phyloP scores from a whole-genome alignment of 2,888 invertebrate genomes.

The Gastrophysa polygoni region DNA sequence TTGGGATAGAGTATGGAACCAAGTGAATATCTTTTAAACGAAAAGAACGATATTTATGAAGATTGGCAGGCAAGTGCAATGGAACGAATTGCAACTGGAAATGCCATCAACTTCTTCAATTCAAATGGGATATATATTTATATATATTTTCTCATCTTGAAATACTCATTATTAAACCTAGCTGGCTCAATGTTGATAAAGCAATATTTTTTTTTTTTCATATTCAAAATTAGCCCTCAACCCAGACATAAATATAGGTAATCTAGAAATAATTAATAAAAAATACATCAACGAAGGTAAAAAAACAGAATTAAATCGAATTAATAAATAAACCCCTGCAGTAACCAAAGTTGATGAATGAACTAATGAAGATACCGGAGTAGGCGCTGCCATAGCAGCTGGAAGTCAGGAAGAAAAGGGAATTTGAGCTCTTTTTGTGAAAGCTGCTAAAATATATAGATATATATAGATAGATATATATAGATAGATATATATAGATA shows the following conservation, averaged over 20 bases:
- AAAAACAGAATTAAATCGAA: slow-evolving; percentile 69
- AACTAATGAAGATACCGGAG: too few relatives aligned
- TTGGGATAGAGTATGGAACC: too few relatives aligned
- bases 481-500: too few relatives aligned
- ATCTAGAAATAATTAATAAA: slow-evolving; percentile 64
- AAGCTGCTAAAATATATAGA: slow-evolving; percentile 63
- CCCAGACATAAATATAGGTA: slow-evolving; percentile 68
- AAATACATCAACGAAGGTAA: slow-evolving; percentile 56
- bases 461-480: too few relatives aligned
- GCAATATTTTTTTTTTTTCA: slow-evolving; percentile 83
- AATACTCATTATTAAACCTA: slow-evolving; percentile 71
- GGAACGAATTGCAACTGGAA: too few relatives aligned
- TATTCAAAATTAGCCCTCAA: slow-evolving; percentile 71
- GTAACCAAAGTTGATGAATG: too few relatives aligned
- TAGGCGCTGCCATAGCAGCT: slow-evolving; percentile 27
- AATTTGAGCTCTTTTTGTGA: slow-evolving; percentile 82
- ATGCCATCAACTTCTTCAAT: too few relatives aligned
- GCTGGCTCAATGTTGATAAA: slow-evolving; percentile 72
- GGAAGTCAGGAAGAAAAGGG: slow-evolving; percentile 71
- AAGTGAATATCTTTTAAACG: too few relatives aligned
- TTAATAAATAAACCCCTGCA: too few relatives aligned
- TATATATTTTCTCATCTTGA: slow-evolving; percentile 58
- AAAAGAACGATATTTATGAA: too few relatives aligned
- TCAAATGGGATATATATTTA: too few relatives aligned
- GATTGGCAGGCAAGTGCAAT: too few relatives aligned